phyloP scores from a whole-genome alignment of 2,113 vertebrate genomes.

The Ancistrus triradiatus region DNA sequence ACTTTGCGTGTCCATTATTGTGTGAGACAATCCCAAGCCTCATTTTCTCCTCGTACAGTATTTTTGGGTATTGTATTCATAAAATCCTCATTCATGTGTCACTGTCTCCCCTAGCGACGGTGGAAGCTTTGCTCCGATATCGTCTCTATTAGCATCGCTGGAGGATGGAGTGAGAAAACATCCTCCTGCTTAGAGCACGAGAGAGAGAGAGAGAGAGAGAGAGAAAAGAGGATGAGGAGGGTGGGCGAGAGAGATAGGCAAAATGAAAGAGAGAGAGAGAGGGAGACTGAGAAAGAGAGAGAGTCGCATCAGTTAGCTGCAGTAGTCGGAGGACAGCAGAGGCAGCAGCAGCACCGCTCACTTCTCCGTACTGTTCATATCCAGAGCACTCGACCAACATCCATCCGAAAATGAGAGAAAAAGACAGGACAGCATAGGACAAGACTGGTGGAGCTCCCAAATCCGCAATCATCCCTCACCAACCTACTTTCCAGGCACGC shows the following conservation, averaged over 20 bases:
- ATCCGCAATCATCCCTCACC: conserved; percentile 47
- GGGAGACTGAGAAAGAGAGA: conserved; percentile 21
- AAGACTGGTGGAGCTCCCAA: conserved; percentile 10
- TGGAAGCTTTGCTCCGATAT: conserved; percentile 29
- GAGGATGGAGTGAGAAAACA: conserved; percentile 34
- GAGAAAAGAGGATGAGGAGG: conserved; percentile 22
- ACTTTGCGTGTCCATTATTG: no score
- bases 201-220: conserved; percentile 21
- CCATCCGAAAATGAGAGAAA: conserved; percentile 11
- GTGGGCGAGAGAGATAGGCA: conserved; percentile 27
- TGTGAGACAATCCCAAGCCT: no score
- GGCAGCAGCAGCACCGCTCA: conserved; percentile 49
- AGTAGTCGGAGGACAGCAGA: conserved; percentile 62
- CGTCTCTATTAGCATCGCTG: conserved; percentile 30
- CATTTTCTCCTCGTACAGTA: no score
- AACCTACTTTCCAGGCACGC: conserved; percentile 49
- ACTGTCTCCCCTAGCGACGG: conserved; percentile 24
- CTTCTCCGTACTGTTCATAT: conserved; percentile 31
- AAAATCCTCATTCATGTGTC: conserved; percentile 43
- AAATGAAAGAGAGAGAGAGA: conserved; percentile 46
- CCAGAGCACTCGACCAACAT: conserved; percentile 6
- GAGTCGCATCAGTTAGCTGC: conserved; percentile 64
- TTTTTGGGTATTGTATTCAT: no score
- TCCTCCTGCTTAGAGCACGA: conserved; percentile 36
- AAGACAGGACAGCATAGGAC: conserved; percentile 1